Conservation (phyloP, 2,113 vertebrate genomes). For the Hippoglossus stenolepis region DNA sequence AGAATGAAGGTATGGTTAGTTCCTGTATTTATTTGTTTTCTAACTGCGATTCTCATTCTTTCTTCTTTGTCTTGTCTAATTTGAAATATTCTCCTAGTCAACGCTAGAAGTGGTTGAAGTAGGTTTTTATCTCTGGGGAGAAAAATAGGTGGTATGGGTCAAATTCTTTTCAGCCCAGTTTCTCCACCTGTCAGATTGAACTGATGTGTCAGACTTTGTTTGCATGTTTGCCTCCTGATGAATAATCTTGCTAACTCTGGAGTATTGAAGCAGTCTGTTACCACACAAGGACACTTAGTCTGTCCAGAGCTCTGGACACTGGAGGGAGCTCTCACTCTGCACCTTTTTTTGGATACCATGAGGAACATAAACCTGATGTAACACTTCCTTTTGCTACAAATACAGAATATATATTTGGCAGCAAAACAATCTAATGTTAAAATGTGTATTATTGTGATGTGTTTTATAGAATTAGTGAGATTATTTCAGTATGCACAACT, state of each 20-base stretch:
- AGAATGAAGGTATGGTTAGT: background rate
- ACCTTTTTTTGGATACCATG: background rate
- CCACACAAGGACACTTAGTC: too few species aligned
- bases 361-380: background rate
- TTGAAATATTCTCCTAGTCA: background rate
- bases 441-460: background rate
- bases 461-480: background rate
- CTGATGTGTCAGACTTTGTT: background rate
- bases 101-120: background rate
- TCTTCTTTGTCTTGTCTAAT: background rate
- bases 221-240: background rate
- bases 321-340: conserved; percentile 25
- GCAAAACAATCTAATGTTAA: background rate
- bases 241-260: background rate
- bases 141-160: background rate
- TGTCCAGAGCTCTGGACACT: background rate
- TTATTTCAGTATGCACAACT: background rate
- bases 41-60: background rate
- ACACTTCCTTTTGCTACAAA: background rate
- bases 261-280: too few species aligned
- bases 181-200: background rate
- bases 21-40: background rate
- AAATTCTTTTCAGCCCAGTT: background rate
- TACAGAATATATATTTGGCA: background rate
- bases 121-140: background rate